phyloP scores from a whole-genome alignment of 2,113 vertebrate species.

The Lepisosteus osseus region DNA sequence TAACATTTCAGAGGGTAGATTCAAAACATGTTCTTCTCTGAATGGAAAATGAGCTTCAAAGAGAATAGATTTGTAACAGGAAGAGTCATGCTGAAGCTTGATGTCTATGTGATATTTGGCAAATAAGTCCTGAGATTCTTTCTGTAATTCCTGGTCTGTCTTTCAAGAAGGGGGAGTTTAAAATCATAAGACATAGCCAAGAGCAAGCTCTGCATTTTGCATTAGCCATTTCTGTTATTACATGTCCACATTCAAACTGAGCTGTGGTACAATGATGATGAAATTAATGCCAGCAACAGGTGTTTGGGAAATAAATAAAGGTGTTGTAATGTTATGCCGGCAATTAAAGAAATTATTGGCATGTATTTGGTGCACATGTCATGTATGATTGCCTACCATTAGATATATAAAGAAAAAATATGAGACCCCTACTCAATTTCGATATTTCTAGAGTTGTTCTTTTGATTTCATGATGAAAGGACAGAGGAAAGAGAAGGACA shows the following conservation, averaged over 20 bases:
- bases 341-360: not conserved
- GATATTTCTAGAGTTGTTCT: not conserved
- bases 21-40: slow-evolving; percentile 10
- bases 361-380: not conserved
- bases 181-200: not conserved
- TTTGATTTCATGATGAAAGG: slow-evolving; percentile 6
- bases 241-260: too few relatives aligned
- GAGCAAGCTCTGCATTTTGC: too few relatives aligned
- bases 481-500: not conserved
- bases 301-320: not conserved
- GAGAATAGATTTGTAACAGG: slow-evolving; percentile 25
- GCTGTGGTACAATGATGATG: not conserved
- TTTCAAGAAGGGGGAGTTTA: not conserved
- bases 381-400: not conserved
- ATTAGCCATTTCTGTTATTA: too few relatives aligned
- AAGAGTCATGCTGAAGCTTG: slow-evolving; percentile 21
- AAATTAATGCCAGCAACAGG: not conserved
- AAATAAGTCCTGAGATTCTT: not conserved
- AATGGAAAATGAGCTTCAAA: slow-evolving; percentile 31
- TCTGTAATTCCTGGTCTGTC: not conserved
- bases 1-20: slow-evolving; percentile 14
- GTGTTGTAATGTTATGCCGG: not conserved
- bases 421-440: not conserved
- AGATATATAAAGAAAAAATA: too few relatives aligned
- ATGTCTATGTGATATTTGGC: slow-evolving; percentile 21